Conservation (phyloP, 2,888 invertebrate genomes). For the Rhynchonema sp. region DNA sequence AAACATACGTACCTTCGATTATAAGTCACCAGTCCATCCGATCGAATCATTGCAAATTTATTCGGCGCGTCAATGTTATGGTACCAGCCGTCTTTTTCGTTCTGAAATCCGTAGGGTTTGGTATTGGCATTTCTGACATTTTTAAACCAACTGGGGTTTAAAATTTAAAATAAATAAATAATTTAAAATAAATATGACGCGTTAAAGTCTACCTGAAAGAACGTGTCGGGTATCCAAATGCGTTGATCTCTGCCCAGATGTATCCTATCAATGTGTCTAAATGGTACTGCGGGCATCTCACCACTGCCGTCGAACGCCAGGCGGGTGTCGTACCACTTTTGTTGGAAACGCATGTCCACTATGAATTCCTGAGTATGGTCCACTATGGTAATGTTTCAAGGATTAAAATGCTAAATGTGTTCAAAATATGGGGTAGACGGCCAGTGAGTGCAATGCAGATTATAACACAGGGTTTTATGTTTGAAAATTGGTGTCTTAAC, state of each 20-base stretch:
- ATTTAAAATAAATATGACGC: neutral
- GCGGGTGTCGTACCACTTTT: constrained; percentile 4
- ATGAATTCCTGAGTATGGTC: constrained; percentile 5
- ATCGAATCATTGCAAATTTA: constrained; percentile 19
- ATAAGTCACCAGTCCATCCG: constrained; percentile 23
- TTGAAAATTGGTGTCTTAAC: neutral
- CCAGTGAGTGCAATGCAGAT: neutral
- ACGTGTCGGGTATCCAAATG: constrained; percentile 19
- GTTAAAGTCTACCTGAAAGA: neutral
- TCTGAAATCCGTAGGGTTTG: constrained; percentile 1
- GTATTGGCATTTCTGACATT: neutral
- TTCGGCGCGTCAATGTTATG: constrained; percentile 14
- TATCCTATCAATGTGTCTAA: constrained; percentile 17
- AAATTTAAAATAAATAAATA: no score
- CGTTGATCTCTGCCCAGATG: constrained; percentile 19
- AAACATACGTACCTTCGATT: constrained; percentile 14
- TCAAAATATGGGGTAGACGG: neutral
- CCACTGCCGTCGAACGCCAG: neutral
- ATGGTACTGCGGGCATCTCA: constrained; percentile 9
- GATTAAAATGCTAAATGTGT: neutral
- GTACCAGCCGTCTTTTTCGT: constrained; percentile 7
- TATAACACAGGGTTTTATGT: neutral
- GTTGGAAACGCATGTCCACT: neutral
- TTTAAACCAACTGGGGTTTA: neutral
- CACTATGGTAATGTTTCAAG: neutral